phyloP scores from a whole-genome alignment of 2,113 vertebrate species.

The Podarcis raffonei region DNA sequence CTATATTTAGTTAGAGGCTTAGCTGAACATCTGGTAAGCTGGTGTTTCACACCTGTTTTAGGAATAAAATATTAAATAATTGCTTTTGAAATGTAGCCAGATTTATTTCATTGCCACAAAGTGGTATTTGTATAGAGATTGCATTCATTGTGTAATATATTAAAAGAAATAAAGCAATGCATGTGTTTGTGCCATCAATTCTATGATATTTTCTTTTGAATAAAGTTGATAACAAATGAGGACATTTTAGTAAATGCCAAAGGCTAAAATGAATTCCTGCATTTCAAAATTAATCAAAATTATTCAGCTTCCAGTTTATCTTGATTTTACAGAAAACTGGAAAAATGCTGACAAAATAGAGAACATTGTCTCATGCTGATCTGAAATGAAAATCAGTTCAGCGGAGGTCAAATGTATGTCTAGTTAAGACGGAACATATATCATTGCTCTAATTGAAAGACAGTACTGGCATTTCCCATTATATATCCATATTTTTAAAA shows the following conservation, averaged over 20 bases:
- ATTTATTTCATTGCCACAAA: conserved; percentile 32
- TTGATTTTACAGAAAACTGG: conserved; percentile 26
- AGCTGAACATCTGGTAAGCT: conserved; percentile 29
- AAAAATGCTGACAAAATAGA: conserved; percentile 36
- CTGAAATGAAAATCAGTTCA: conserved; percentile 53
- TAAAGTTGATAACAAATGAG: not conserved
- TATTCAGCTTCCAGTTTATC: conserved; percentile 2
- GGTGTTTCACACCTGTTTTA: conserved; percentile 28
- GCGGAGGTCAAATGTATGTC: conserved; percentile 54
- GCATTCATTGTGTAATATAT: conserved; percentile 41
- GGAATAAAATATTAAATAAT: conserved; percentile 26
- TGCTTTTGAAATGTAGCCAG: conserved; percentile 30
- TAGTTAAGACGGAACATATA: conserved; percentile 64
- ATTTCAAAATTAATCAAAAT: not conserved
- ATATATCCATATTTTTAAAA: conserved; percentile 66
- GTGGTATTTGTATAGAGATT: conserved; percentile 30
- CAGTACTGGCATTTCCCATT: conserved; percentile 66
- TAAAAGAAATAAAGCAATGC: conserved; percentile 33
- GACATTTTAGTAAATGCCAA: not conserved
- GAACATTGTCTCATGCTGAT: conserved; percentile 31
- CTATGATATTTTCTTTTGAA: not conserved
- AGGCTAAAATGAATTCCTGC: fast-evolving
- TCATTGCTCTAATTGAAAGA: conserved; percentile 66
- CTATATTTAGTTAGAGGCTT: conserved; percentile 72
- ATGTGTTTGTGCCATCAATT: not conserved